A percentile compares a stretch with the other conserved stretches of the same genome.
phyloP scores from a whole-genome alignment of 2,113 vertebrate genomes.

The Sturnira hondurensis region DNA sequence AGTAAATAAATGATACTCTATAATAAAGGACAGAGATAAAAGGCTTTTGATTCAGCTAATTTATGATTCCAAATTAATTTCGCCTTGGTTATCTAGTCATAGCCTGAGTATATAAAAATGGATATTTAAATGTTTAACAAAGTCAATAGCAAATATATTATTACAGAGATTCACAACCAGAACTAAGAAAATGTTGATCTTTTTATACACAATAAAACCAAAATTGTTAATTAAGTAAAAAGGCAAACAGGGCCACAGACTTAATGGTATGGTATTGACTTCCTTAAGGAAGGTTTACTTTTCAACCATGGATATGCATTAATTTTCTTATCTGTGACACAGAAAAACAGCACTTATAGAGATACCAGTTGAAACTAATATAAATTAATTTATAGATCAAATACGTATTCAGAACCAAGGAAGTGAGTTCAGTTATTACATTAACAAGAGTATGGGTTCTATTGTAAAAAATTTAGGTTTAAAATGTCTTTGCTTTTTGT shows the following conservation, averaged over 20 bases:
- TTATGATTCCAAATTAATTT: neutral
- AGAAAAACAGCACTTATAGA: neutral
- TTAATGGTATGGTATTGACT: neutral
- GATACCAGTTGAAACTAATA: neutral
- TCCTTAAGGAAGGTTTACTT: neutral
- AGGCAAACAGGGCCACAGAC: neutral
- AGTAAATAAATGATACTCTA: neutral
- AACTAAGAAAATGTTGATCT: neutral
- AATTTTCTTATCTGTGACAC: neutral
- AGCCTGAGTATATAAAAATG: neutral
- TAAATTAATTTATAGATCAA: neutral
- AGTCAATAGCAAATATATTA: neutral
- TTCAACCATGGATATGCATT: neutral
- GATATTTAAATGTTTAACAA: neutral
- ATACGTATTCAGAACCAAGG: neutral
- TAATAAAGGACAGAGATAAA: neutral
- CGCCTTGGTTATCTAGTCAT: neutral
- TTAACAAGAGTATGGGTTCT: neutral
- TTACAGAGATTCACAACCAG: neutral
- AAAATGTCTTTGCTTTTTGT: neutral
- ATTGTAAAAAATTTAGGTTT: neutral
- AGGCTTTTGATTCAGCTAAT: neutral
- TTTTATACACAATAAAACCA: neutral
- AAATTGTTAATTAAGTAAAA: neutral
- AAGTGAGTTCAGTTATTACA: neutral